Percentiles rank a stretch among this genome's conserved stretches.
Conservation (phyloP, 2,113 vertebrate species). For the Gavia stellata region DNA sequence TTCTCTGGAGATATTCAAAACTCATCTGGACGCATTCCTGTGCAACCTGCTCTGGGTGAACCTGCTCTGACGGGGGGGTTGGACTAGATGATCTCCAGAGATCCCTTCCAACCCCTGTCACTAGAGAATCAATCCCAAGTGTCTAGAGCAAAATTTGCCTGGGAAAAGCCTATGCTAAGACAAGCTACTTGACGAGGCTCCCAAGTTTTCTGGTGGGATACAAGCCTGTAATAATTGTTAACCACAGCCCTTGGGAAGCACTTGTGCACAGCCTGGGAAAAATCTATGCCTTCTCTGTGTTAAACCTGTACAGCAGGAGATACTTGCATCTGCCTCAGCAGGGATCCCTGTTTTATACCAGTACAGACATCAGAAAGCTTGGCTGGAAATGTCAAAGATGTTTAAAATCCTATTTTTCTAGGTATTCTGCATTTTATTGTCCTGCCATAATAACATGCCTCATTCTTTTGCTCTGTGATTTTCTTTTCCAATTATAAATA, state of each 20-base stretch:
- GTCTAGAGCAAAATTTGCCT: background rate
- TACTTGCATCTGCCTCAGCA: background rate
- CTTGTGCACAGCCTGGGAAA: background rate
- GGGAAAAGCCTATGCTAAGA: background rate
- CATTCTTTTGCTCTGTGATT: background rate
- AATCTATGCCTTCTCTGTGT: background rate
- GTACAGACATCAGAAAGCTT: background rate
- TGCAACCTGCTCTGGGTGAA: too few species aligned
- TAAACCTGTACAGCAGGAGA: background rate
- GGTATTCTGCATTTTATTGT: background rate
- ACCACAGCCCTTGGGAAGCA: background rate
- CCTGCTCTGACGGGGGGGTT: too few species aligned
- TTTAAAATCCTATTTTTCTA: background rate
- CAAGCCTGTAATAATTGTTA: background rate
- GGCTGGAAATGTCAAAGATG: background rate
- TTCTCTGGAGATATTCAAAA: too few species aligned
- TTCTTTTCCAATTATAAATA: background rate
- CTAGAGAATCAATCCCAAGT: background rate
- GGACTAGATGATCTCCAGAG: too few species aligned
- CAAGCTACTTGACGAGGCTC: background rate
- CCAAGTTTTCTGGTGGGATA: background rate
- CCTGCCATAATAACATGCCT: rapidly evolving
- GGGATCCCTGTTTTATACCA: background rate
- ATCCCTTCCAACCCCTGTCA: too few species aligned
- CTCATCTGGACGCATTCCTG: too few species aligned